phyloP scores from a whole-genome alignment of 2,113 vertebrate species.

The Eurypyga helias region DNA sequence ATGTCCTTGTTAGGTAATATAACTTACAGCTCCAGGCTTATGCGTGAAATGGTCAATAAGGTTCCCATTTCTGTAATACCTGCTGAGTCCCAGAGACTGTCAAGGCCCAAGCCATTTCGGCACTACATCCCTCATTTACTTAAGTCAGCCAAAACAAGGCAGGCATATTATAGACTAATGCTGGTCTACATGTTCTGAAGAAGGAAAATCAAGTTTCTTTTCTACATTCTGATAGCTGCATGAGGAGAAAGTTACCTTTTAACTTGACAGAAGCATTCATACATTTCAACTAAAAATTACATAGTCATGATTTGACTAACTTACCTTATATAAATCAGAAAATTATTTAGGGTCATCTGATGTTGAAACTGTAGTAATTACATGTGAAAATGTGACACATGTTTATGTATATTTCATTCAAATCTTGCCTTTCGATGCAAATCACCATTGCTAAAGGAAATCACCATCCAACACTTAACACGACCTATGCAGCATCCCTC shows the following conservation, averaged over 20 bases:
- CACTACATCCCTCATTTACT: background rate
- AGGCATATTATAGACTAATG: background rate
- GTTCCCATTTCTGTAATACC: background rate
- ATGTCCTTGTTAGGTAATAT: background rate
- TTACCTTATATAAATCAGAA: background rate
- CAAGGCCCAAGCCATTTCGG: background rate
- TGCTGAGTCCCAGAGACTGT: background rate
- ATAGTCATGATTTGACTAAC: background rate
- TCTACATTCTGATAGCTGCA: background rate
- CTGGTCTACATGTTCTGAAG: background rate
- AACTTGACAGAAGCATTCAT: background rate
- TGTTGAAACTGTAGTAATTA: background rate
- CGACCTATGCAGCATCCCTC: background rate
- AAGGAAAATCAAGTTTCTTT: background rate
- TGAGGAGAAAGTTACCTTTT: background rate
- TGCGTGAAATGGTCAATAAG: background rate
- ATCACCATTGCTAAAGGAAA: background rate
- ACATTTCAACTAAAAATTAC: background rate
- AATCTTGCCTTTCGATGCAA: background rate
- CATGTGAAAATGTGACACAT: background rate
- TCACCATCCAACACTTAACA: background rate
- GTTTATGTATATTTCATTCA: background rate
- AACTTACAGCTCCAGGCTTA: background rate
- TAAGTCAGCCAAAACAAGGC: background rate
- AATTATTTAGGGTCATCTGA: background rate